Evolutionary conservation across 2,888 invertebrate genomes (phyloP), one percentile per base, ranked within the genome.

Genomic region (Eupithecia dodoneata): DNA sequence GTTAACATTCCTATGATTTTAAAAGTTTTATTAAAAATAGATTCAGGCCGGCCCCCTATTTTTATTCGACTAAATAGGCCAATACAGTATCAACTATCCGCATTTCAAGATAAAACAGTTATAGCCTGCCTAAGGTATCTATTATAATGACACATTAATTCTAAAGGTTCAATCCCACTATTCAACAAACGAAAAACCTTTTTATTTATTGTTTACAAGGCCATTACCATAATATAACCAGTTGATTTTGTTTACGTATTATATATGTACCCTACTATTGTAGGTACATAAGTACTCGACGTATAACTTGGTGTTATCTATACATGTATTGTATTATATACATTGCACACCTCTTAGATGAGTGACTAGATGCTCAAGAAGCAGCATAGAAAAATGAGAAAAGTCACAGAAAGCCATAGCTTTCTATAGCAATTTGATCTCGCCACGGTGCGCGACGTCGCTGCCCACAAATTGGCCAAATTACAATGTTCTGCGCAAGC

Each of bases 401-500:
- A 42, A 41, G 66, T 70, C 67, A 42, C 67, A 67, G 44, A 67
- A 67, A 47, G 49, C 5, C 47, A 45, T 42, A 42, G 63, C 59
- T 55, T 67, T 73, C 69, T 72, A 72, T n/a, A 69, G 42, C 75
- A 72, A 76, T 73, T 72, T 72, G 55, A 45, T 72, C 52, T 45
- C 59, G 13, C 49, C 44, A 2, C 4, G 67, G 47, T 49, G 67
- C 73, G 18, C 71, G 12, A 70, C 70, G 72, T 55, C 30, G 49
- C 45, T 52, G 73, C 69, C 47, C 75, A 63, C 76, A 78, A 78
- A 78, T 76, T 76, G 76, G 67, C 42, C n/a, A 72, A 74, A 76
- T 78, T 63, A 74, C 74, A 76, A 74, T 73, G 75, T 74, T 74
- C 78, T 72, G 76, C 49, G 71, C 78, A 73, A 44, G 65, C 70